Base-by-base conservation (phyloP, 2,888 invertebrate species). In the Zootermopsis nevadensis region DNA sequence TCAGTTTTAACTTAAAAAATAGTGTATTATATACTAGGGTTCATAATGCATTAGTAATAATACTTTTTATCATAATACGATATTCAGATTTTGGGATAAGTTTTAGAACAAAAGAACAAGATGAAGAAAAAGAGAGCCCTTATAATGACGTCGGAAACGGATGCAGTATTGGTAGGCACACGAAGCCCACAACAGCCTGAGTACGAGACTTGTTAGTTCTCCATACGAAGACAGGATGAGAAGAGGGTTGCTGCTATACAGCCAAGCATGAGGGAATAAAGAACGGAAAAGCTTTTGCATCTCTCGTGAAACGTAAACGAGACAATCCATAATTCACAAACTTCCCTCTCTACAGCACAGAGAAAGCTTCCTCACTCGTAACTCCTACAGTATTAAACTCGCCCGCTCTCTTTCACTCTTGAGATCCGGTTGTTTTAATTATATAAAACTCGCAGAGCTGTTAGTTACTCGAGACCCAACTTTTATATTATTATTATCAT, bases 231-330 rank as follows among this genome's bases (percentile, higher is more conserved):
- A 66, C 79, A 79, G 79, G 60, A 55, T 60, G 66, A 38, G 35
- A 27, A 35, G 33, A 60, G 79, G 60, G 60, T 60, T 60, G n/a
- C n/a, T 48, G 48, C 48, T 19, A 19, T 48, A 48, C 6, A 38
- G 38, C 38, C 38, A 53, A 48, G 33, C 33, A 35, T 60, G 60
- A 35, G 79, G 38, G 79, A 79, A 35, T 66, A 79, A 79, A 79
- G 79, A 79, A 79, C 79, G 79, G 79, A 79, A 79, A 79, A 79
- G 79, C 79, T 79, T 79, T 79, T 66, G 79, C 79, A 79, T 79
- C 79, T 79, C 79, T 79, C 79, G 48, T 79, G 79, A 53, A 79
- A 79, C 42, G 76, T 76, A 76, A 76, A 76, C 79, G 79, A 66
- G 79, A 79, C 79, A 79, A 79, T 79, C 55, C 79, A 79, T 79